Evolutionary conservation across 2,113 vertebrate species (phyloP), one percentile per base, ranked within the genome.

Genomic region (Oplegnathus fasciatus): DNA sequence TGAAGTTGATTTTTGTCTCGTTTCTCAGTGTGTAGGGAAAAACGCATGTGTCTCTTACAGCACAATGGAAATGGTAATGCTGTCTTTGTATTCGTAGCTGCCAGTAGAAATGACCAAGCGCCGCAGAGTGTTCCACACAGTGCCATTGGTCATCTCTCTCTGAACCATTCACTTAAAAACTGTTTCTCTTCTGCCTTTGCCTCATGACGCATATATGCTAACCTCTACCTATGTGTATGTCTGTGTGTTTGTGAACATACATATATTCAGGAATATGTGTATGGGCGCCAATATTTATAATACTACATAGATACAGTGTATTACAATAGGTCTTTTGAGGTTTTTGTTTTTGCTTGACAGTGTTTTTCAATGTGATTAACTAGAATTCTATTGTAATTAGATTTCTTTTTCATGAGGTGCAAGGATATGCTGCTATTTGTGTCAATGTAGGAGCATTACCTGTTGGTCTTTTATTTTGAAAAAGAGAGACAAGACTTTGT

Each of bases 401-500:
- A 71, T 75, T 85, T 85, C 37, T 66, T 93, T 86, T 91, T 88
- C 61, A 94, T 89, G 91, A 95, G 92, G 85, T 95, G 93, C 88
- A 91, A 95, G 94, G 95, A 95, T 94, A 91, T 95, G 96, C 97
- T 97, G 96, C 97, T 97, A 94, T 92, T 87, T 95, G 88, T 95
- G 87, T 96, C 95, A 68, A 80, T 93, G 89, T 95, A 90, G 88
- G 87, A 94, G 89, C 94, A 92, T 95, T 91, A 84, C 95, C 94
- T 84, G 91, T 83, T 14, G 83, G 87, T 90, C 93, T 86, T 90
- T 95, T 79, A 72, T 83, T 92, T 92, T 88, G 76, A 76, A 89
- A 37, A 94, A 88, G 93, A 91, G 74, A 83, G 80, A 80, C 69
- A 67, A 89, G 55, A 86, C 84, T 83, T 87, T 93, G 94, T 95